Base-by-base conservation (phyloP, 2,888 invertebrate genomes). In the Lasius fuliginosus region DNA sequence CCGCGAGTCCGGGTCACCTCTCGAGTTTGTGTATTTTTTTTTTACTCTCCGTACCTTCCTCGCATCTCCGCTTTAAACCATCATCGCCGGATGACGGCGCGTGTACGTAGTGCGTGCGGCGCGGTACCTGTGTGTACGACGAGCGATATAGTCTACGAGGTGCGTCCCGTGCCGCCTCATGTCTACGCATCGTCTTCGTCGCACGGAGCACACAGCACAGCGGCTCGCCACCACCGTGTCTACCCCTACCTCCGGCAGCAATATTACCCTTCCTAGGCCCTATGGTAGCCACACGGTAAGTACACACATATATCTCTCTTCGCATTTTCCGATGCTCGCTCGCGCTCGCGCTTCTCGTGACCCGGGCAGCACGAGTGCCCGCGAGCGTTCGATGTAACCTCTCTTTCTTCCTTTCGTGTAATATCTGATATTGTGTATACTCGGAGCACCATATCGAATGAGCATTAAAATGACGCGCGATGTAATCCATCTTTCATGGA, bases 261-360 rank as follows among this genome's bases (percentile, higher is more conserved):
- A 87, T 82, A 87, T 87, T 89, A 87, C 87, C 87, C 85, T 87
- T 89, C 90, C 89, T 88, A 86, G 90, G 87, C 76, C 94, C 88
- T 94, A 94, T 95, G 94, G 94, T 91, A 94, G 92, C 93, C 93
- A 92, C 81, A 87, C 90, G 73, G 88, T 90, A 75, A 91, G 90
- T 90, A 86, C 42, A 68, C 27, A 67, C 30, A 3, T 36, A 71
- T 18, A 27, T 46, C 42, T 12, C 3, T 18, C 1, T 0, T 46
- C 46, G 18, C n/a, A 82, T 83, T 56, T 69, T 33, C 15, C 60
- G n/a, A 82, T 18, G 75, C 27, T 53, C 36, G 40, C 5, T 12
- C 53, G 27, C 67, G 49, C 23, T 2, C 46, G 42, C 74, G n/a
- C 18, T 46, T 23, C 11, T 12, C 42, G 11, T 23, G 46, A 58